phyloP scores from a whole-genome alignment of 2,113 vertebrate genomes.

The Leptobrachium leishanense region DNA sequence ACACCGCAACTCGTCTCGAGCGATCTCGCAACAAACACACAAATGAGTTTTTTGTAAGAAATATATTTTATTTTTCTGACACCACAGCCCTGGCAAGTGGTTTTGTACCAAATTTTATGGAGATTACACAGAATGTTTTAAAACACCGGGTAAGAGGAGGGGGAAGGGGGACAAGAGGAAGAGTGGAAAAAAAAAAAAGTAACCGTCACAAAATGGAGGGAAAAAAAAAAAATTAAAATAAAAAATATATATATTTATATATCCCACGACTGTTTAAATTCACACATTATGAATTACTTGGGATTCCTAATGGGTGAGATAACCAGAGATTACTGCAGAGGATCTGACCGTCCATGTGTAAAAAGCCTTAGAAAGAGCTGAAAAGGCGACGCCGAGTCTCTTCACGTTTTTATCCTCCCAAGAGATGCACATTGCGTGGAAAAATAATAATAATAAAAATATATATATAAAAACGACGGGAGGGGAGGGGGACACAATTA shows the following conservation, averaged over 20 bases:
- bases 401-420: conserved; percentile 55
- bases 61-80: conserved; percentile 99
- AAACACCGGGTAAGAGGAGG: conserved; percentile 81
- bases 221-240: conserved; percentile 16
- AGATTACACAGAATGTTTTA: conserved; percentile 98
- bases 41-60: conserved; percentile 78
- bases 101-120: conserved; percentile 99
- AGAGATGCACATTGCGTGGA: too few species aligned
- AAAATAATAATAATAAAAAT: conserved; percentile 59
- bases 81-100: conserved; percentile 94
- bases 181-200: conserved; percentile 78
- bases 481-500: conserved; percentile 41
- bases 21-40: conserved; percentile 51
- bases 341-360: conserved; percentile 51
- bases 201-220: conserved; percentile 69
- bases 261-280: conserved; percentile 59
- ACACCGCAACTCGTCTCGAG: too few species aligned
- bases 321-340: conserved; percentile 61
- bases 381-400: conserved; percentile 61
- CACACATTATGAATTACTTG: conserved; percentile 73
- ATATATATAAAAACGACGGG: conserved; percentile 48
- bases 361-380: conserved; percentile 55
- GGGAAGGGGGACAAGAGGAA: conserved; percentile 70
- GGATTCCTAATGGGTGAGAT: conserved; percentile 73
- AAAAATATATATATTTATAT: conserved; percentile 30